Evolutionary conservation across 2,888 invertebrate genomes (phyloP).

Genomic region (Drosophila koepferae): DNA sequence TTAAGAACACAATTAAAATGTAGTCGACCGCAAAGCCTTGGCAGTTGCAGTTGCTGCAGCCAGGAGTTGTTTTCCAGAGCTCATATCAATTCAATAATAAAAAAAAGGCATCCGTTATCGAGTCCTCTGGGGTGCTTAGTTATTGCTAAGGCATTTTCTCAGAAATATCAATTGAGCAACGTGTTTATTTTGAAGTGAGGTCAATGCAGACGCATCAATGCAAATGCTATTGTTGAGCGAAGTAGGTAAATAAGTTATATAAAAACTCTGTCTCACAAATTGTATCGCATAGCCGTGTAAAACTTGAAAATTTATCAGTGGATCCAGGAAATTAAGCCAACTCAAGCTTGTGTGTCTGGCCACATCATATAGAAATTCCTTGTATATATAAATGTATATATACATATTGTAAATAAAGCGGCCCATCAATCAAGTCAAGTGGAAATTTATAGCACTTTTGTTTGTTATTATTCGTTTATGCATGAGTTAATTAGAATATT

Average conservation of each 20-base stretch:
- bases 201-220: constrained; percentile 23
- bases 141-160: background rate
- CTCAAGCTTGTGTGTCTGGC: constrained; percentile 19
- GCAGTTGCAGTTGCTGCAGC: background rate
- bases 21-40: background rate
- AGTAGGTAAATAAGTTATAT: constrained; percentile 30
- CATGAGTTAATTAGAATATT: constrained; percentile 81
- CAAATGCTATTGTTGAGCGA: constrained; percentile 8
- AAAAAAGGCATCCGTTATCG: constrained; percentile 5
- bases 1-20: constrained; percentile 2
- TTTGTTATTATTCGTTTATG: constrained; percentile 82
- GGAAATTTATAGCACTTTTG: constrained; percentile 81
- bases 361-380: background rate
- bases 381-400: constrained; percentile 2
- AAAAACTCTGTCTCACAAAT: constrained; percentile 28
- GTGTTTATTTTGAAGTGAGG: constrained; percentile 41
- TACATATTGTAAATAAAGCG: constrained; percentile 22
- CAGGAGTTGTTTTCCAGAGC: background rate
- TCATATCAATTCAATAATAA: constrained; percentile 12
- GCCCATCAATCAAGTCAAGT: constrained; percentile 79
- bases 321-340: background rate
- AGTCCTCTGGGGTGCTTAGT: background rate
- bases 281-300: constrained; percentile 1
- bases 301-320: background rate
- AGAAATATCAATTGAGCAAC: constrained; percentile 1